phyloP scores from a whole-genome alignment of 1,140 invertebrate genomes.

The Drosophila asahinai region DNA sequence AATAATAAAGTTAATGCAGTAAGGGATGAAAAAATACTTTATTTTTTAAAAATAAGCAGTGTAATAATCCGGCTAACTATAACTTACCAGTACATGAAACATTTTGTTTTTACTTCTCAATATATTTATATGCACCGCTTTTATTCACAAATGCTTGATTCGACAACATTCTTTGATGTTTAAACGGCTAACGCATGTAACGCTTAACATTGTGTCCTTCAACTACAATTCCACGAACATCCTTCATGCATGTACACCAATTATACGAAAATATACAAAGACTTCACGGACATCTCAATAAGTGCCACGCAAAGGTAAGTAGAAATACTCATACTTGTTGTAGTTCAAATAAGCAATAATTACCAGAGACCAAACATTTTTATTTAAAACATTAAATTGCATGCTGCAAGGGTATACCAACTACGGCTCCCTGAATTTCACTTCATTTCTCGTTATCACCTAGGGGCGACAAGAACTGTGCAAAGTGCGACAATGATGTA shows the following conservation, averaged over 20 bases:
- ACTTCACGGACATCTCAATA: slow-evolving; percentile 83
- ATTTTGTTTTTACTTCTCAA: slow-evolving; percentile 47
- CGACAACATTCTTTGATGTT: slow-evolving; percentile 51
- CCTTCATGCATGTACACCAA: slow-evolving; percentile 51
- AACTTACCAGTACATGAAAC: neutral
- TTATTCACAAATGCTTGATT: slow-evolving; percentile 50
- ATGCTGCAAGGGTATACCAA: too few relatives aligned
- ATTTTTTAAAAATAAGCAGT: neutral
- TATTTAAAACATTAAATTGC: too few relatives aligned
- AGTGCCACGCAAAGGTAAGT: slow-evolving; percentile 84
- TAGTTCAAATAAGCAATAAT: neutral
- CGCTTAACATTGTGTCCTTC: slow-evolving; percentile 27
- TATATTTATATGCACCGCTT: slow-evolving; percentile 39
- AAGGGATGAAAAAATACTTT: neutral
- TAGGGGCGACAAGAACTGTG: too few relatives aligned
- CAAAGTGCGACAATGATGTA: too few relatives aligned
- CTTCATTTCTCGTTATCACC: too few relatives aligned
- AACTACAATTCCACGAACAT: slow-evolving; percentile 49
- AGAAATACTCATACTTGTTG: neutral
- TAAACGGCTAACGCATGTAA: slow-evolving; percentile 42
- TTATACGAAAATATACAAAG: slow-evolving; percentile 39
- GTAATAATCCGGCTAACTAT: neutral
- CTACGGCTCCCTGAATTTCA: too few relatives aligned
- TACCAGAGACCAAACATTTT: slow-evolving; percentile 1
- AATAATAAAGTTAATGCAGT: neutral